Conservation (phyloP, 2,797 vertebrate species). For the Hypotaenidia philippensis region DNA sequence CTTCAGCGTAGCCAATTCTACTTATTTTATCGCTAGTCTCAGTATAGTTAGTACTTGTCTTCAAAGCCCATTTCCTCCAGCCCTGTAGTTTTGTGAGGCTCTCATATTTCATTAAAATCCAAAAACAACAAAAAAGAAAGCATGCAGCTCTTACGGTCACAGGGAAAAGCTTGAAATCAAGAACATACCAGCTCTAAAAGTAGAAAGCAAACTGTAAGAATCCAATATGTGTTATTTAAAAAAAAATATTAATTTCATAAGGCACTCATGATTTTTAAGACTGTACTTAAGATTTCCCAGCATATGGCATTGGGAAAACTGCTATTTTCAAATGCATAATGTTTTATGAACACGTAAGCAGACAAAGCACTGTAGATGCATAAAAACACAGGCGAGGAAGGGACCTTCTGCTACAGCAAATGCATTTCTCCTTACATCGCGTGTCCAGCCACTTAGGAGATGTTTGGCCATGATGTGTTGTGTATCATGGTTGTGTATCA, state of each 20-base stretch:
- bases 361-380: slow-evolving; percentile 54
- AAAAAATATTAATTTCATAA: slow-evolving; percentile 55
- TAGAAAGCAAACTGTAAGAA: slow-evolving; percentile 65
- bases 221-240: slow-evolving; percentile 50
- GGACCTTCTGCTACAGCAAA: slow-evolving; percentile 53
- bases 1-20: slow-evolving; percentile 31
- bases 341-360: slow-evolving; percentile 66
- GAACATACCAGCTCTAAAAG: slow-evolving; percentile 48
- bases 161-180: slow-evolving; percentile 56
- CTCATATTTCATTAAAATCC: slow-evolving; percentile 49
- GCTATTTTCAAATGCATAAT: slow-evolving; percentile 71
- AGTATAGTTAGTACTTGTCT: slow-evolving; percentile 56
- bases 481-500: not conserved
- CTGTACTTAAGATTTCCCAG: slow-evolving; percentile 62
- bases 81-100: not conserved
- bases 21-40: slow-evolving; percentile 42
- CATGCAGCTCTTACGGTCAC: slow-evolving; percentile 13
- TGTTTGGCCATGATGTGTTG: not conserved
- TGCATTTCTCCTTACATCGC: slow-evolving; percentile 15
- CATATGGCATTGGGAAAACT: slow-evolving; percentile 68
- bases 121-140: slow-evolving; percentile 43
- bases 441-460: not conserved
- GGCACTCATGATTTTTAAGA: slow-evolving; percentile 47
- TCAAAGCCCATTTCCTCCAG: slow-evolving; percentile 47
- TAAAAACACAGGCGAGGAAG: slow-evolving; percentile 58